Base-by-base conservation (phyloP, 2,888 invertebrate species). In the Lymantria dispar region DNA sequence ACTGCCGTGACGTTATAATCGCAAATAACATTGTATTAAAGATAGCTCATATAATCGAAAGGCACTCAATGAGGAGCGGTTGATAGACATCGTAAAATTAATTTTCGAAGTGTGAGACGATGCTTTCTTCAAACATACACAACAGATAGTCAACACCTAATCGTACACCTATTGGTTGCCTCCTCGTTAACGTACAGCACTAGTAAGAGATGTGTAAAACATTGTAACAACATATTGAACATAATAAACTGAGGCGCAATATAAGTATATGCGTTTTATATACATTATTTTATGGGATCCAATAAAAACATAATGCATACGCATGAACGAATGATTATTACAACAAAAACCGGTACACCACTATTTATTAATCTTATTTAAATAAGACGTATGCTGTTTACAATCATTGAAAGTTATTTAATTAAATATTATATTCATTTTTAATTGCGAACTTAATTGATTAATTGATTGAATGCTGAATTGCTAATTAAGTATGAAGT, bases 221-320 rank as follows among this genome's bases (percentile, higher is more conserved):
- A 72, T 74, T 78, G 80, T 78, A 76, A 66, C 58, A 51, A 60
- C 56, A 64, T 60, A 54, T 57, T 58, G 64, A 62, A 66, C 38
- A 58, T 70, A 74, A 80, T 82, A 78, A 80, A 77, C 57, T 62
- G 56, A 64, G 74, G 73, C 68, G 76, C 74, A 76, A 72, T 76
- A 81, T 83, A 78, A 78, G 78, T 78, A 79, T 80, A 75, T 60
- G 68, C 64, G 62, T 22, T 70, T 71, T 75, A 66, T 55, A 68
- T 22, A 22, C 22, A 22, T 22, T 22, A 22, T 66, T 85, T 85
- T 82, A 83, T 74, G 74, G 67, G 66, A n/a, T 64, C 61, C 66
- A 62, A 50, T 65, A 78, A 83, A 81, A 83, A 74, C 53, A 38
- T 47, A 41, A 40, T 47, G 40, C 41, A 22, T 22, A 22, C 22